Evolutionary conservation across 2,113 vertebrate genomes (phyloP).

Genomic region (Petrocephalus zakoni): DNA sequence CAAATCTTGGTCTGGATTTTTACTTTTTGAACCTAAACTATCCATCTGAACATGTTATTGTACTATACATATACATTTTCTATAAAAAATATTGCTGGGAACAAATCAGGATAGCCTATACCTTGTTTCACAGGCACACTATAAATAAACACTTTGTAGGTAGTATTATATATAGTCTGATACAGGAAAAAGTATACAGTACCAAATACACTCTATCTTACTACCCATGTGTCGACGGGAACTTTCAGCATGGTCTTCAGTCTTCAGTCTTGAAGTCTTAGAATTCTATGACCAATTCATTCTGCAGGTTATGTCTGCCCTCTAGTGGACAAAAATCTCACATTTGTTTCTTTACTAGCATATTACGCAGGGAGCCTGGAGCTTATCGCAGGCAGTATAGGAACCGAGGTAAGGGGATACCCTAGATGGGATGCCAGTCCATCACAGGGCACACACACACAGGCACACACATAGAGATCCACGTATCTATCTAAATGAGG

Average conservation of each 20-base stretch:
- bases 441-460: not conserved
- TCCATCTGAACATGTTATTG: not conserved
- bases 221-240: not conserved
- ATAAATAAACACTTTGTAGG: not conserved
- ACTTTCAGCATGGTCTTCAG: not conserved
- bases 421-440: not conserved
- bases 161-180: not conserved
- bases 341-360: not conserved
- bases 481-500: too few species aligned
- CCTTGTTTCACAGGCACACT: not conserved
- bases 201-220: not conserved
- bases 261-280: not conserved
- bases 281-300: not conserved
- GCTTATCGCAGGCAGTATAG: not conserved
- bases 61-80: not conserved
- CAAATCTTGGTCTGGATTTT: not conserved
- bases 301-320: not conserved
- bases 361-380: not conserved
- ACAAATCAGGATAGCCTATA: not conserved
- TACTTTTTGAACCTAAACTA: not conserved
- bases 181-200: not conserved
- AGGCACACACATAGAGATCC: not conserved
- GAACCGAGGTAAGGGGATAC: not conserved
- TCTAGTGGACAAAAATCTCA: constrained; percentile 8
- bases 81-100: not conserved